phyloP scores from a whole-genome alignment of 2,888 invertebrate species.

The Clusia tigrina region DNA sequence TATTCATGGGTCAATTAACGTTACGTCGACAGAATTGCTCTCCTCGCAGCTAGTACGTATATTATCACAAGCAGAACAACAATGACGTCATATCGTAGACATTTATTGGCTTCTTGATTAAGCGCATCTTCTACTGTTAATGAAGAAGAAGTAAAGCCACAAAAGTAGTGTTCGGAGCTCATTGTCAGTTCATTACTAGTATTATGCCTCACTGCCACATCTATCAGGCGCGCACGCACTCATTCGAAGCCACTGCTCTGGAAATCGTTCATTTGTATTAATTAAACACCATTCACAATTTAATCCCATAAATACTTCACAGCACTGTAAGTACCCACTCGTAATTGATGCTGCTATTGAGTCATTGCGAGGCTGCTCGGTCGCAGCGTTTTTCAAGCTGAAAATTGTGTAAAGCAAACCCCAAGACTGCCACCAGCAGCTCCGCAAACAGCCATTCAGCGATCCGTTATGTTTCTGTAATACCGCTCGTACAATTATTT shows the following conservation, averaged over 20 bases:
- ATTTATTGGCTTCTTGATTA: no score
- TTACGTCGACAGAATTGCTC: no score
- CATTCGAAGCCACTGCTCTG: neutral
- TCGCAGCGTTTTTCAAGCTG: neutral
- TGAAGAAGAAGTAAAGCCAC: no score
- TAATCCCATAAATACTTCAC: constrained; percentile 39
- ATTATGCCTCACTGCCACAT: no score
- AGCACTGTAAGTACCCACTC: neutral
- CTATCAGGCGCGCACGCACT: neutral
- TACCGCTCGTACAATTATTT: neutral
- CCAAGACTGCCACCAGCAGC: neutral
- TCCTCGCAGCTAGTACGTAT: no score
- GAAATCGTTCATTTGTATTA: constrained; percentile 45
- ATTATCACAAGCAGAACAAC: no score
- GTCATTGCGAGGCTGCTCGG: neutral
- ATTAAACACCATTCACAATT: constrained; percentile 46
- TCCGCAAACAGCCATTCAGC: neutral
- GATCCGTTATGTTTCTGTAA: neutral
- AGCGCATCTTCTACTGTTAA: no score
- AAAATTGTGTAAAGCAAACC: neutral
- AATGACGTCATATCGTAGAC: no score
- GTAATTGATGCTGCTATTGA: neutral
- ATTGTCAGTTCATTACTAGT: no score
- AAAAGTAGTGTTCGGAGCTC: no score
- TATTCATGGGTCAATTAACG: no score